Conservation (phyloP, 2,113 vertebrate species). For the Hemiscyllium ocellatum region DNA sequence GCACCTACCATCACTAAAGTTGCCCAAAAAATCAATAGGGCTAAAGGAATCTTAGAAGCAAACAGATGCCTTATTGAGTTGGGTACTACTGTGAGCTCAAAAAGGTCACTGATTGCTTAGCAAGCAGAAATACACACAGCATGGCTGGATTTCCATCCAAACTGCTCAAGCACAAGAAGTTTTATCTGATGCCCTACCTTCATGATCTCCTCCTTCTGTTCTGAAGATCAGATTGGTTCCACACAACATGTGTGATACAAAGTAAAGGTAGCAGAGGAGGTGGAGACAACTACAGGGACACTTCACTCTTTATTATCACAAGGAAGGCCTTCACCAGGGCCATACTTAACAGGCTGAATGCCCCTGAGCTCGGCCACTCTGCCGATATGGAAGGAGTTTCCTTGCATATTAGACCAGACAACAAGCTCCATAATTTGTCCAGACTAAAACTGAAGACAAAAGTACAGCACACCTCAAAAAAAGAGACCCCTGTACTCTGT, state of each 20-base stretch:
- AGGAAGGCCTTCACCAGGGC: not conserved
- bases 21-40: no score
- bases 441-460: not conserved
- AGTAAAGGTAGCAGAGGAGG: not conserved
- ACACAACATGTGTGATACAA: not conserved
- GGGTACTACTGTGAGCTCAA: no score
- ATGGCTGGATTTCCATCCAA: no score
- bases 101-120: no score
- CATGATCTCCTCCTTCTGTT: not conserved
- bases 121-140: no score
- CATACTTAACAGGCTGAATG: not conserved
- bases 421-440: not conserved
- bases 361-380: no score
- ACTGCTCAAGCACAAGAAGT: no score
- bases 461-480: not conserved
- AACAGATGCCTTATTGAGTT: no score
- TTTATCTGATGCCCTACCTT: not conserved
- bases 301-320: no score
- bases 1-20: no score
- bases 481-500: not conserved
- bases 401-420: not conserved
- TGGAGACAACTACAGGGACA: not conserved
- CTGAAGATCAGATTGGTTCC: not conserved
- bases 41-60: no score
- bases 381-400: not conserved